Conservation (phyloP, 2,797 vertebrate species). For the Melanotaenia maccullochi region DNA sequence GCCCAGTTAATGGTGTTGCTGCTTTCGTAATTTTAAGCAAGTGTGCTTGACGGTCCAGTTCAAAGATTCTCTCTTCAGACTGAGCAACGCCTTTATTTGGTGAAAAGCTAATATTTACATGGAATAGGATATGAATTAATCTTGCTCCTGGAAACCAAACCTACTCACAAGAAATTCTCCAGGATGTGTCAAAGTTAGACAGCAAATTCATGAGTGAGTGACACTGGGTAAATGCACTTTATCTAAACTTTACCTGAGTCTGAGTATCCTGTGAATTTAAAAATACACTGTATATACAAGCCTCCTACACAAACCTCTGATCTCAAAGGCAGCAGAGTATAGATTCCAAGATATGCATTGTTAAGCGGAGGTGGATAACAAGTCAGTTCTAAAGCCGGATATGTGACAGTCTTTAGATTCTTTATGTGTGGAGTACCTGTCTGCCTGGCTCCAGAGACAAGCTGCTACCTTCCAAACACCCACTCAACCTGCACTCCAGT, state of each 20-base stretch:
- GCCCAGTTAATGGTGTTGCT: too few species aligned
- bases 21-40: neutral
- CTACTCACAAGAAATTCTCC: neutral
- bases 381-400: conserved; percentile 51
- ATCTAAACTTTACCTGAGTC: neutral
- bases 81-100: too few species aligned
- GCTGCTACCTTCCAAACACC: conserved; percentile 39
- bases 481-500: conserved; percentile 5
- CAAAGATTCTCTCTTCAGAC: neutral
- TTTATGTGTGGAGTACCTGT: conserved; percentile 40
- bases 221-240: neutral
- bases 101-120: neutral
- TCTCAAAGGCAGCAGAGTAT: conserved; percentile 16
- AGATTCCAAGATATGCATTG: conserved; percentile 52
- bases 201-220: too few species aligned
- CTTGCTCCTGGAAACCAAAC: neutral
- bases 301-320: conserved; percentile 13
- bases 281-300: conserved; percentile 6
- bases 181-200: neutral
- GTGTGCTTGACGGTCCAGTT: neutral
- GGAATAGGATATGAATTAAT: too few species aligned
- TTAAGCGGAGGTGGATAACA: conserved; percentile 37
- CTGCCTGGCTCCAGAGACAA: conserved; percentile 12
- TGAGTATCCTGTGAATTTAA: neutral
- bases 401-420: conserved; percentile 71